phyloP scores from a whole-genome alignment of 2,113 vertebrate species.

The Numida meleagris region DNA sequence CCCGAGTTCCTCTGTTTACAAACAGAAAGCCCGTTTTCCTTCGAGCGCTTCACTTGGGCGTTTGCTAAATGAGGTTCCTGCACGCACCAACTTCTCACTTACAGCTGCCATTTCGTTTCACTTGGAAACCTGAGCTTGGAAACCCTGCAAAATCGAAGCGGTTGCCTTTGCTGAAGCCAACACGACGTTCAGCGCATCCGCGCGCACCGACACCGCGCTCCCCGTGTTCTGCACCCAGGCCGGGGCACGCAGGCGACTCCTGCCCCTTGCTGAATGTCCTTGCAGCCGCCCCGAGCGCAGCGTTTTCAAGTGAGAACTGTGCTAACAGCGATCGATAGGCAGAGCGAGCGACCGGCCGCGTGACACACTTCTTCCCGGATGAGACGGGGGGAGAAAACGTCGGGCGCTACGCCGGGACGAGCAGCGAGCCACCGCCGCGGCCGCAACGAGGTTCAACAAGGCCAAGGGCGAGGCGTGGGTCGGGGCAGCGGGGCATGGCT shows the following conservation, averaged over 20 bases:
- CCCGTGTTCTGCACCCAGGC: background rate
- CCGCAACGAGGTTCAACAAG: too few relatives aligned
- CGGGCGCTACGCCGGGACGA: accelerated
- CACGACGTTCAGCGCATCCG: background rate
- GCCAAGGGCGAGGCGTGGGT: too few relatives aligned
- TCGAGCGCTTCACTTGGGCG: background rate
- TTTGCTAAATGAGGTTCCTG: background rate
- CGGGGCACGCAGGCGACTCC: too few relatives aligned
- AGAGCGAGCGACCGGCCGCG: background rate
- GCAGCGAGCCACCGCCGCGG: background rate
- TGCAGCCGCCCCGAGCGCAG: background rate
- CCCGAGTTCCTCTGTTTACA: background rate
- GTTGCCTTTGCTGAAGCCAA: background rate
- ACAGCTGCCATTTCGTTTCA: background rate
- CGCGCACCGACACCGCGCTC: background rate
- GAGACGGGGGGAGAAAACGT: background rate
- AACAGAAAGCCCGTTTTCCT: background rate
- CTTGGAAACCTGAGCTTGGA: background rate
- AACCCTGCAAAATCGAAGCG: background rate
- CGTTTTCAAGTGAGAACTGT: slow-evolving; percentile 9
- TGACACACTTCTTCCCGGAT: slow-evolving; percentile 8
- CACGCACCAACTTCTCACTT: background rate
- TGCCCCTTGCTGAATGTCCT: background rate
- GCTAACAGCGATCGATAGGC: background rate
- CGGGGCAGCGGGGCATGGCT: too few relatives aligned